Evolutionary conservation across 2,797 vertebrate species (phyloP).

Genomic region (Mormyrus hasselquistii): DNA sequence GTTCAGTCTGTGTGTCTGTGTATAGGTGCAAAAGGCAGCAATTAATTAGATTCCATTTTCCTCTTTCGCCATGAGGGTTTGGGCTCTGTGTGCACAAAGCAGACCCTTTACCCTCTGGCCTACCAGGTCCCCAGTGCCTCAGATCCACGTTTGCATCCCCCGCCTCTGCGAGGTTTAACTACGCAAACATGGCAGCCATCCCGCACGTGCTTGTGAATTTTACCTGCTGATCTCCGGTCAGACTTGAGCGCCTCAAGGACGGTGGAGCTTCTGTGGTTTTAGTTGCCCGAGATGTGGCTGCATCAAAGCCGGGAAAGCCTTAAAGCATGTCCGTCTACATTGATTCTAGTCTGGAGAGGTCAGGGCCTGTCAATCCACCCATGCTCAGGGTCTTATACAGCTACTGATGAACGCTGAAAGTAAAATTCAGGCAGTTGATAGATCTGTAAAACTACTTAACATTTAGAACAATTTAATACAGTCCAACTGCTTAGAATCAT

Average conservation of each 20-base stretch:
- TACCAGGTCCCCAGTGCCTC: not conserved
- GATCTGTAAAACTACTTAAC: not conserved
- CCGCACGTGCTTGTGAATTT: not conserved
- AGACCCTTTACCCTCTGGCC: not conserved
- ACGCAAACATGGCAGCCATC: not conserved
- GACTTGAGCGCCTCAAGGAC: not conserved
- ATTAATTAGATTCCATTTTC: not conserved
- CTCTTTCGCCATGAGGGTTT: not conserved
- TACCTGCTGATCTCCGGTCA: not conserved
- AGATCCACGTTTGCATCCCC: constrained; percentile 1
- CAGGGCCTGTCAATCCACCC: not conserved
- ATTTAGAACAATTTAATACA: not conserved
- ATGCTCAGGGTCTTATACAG: not conserved
- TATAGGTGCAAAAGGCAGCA: not conserved
- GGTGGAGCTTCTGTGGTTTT: not conserved
- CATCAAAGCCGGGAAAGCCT: not conserved
- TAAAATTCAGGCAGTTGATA: not conserved
- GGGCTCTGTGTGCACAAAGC: not conserved
- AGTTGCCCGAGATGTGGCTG: not conserved
- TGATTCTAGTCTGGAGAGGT: not conserved
- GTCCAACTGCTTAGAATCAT: not conserved
- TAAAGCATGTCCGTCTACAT: not conserved
- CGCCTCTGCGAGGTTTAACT: not conserved
- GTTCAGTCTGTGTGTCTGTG: not conserved
- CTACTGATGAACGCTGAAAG: not conserved